Evolutionary conservation across 2,888 invertebrate genomes (phyloP).

Genomic region (Volucella inflata): DNA sequence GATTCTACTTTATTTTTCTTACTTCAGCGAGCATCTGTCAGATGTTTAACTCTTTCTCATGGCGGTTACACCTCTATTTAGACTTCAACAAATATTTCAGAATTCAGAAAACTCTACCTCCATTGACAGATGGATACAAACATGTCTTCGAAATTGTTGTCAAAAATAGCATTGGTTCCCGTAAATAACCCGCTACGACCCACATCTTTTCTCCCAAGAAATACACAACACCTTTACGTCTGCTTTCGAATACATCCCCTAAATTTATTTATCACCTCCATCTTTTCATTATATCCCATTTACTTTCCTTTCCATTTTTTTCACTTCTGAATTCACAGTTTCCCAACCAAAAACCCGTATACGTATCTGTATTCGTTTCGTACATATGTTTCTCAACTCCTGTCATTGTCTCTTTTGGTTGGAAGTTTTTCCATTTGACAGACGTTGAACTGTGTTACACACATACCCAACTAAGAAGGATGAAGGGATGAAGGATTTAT

Average conservation of each 20-base stretch:
- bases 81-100: too few species aligned
- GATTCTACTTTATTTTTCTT: too few species aligned
- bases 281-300: constrained; percentile 13
- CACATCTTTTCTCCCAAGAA: constrained; percentile 15
- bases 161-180: constrained; percentile 2
- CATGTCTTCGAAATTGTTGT: background rate
- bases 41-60: too few species aligned
- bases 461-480: constrained; percentile 30
- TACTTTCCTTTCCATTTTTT: background rate
- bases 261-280: constrained; percentile 59
- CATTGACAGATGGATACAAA: constrained; percentile 14
- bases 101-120: too few species aligned
- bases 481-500: constrained; percentile 73
- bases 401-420: constrained; percentile 53
- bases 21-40: too few species aligned
- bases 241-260: constrained; percentile 37
- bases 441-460: constrained; percentile 61
- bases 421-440: constrained; percentile 47
- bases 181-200: background rate
- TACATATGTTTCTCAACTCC: constrained; percentile 24
- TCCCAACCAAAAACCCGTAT: constrained; percentile 5
- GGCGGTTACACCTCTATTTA: too few species aligned
- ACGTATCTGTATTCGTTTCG: background rate
- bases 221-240: constrained; percentile 9
- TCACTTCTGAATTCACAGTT: constrained; percentile 1